Evolutionary conservation across 2,113 vertebrate genomes (phyloP), one percentile per base, ranked within the genome.

Genomic region (Austrofundulus limnaeus): DNA sequence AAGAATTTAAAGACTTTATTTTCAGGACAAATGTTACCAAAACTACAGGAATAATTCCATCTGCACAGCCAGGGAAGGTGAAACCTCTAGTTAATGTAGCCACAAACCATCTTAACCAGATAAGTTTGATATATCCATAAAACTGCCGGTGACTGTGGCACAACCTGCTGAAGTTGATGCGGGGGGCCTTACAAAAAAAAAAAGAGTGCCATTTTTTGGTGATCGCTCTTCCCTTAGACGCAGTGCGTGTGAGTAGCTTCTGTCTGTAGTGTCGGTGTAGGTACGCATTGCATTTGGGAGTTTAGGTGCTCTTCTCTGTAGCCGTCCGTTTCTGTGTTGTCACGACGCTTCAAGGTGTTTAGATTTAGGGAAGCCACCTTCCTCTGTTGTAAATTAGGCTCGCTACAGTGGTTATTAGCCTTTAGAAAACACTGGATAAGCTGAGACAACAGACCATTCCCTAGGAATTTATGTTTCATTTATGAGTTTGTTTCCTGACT

Each of bases 231-330:
- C 48, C 58, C 62, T 69, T 69, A 52, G 51, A 58, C 66, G 71
- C 82, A 64, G 82, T 80, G 81, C 78, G 55, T 78, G 69, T 72
- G 51, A 56, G 87, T 88, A 85, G 80, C 63, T 81, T 74, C 66
- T 70, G 73, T 85, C 76, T 70, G 78, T 83, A 37, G 48, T 75
- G 64, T 77, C 67, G 16, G 69, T 84, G 54, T 75, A 39, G 68
- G 39, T 73, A 56, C 55, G 74, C 55, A 3, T 63, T 65, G 65
- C 82, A 77, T 70, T 75, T 62, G 78, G 66, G 66, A 64, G 71
- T 79, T 48, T 69, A 66, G 67, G 62, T 80, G 62, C 72, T 86
- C 75, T 82, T 78, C 66, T 86, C 75, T 59, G 77, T 83, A 80
- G 77, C 81, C 60, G 78, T 76, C 73, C 82, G 72, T 80, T 78